Evolutionary conservation across 2,113 vertebrate species (phyloP).

Genomic region (Coreoperca whiteheadi): DNA sequence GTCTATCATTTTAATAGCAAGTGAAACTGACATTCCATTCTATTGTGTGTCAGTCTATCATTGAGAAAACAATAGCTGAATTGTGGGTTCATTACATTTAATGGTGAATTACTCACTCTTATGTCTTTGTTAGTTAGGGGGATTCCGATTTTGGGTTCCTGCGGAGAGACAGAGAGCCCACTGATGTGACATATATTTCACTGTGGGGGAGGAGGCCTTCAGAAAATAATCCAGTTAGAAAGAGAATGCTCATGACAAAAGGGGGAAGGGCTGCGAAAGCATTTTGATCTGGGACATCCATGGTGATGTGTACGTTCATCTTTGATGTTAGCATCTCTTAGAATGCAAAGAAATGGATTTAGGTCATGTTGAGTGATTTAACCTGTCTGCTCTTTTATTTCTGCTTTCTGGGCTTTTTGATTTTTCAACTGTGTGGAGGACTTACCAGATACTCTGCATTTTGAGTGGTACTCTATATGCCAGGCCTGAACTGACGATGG

Average conservation of each 20-base stretch:
- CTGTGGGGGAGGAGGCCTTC: constrained; percentile 60
- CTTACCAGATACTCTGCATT: constrained; percentile 27
- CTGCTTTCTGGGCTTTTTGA: constrained; percentile 29
- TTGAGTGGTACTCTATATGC: constrained; percentile 26
- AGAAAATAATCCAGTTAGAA: constrained; percentile 69
- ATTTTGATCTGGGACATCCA: constrained; percentile 55
- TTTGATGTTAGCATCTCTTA: constrained; percentile 67
- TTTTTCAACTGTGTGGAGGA: constrained; percentile 12
- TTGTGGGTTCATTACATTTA: constrained; percentile 58
- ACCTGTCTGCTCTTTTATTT: constrained; percentile 54
- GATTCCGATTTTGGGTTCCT: constrained; percentile 38
- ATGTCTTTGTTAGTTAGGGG: constrained; percentile 52
- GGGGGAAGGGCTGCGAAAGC: constrained; percentile 60
- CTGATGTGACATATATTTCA: constrained; percentile 64
- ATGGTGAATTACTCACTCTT: constrained; percentile 34
- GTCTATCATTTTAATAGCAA: constrained; percentile 18
- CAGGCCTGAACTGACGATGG: constrained; percentile 10
- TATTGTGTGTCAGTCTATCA: constrained; percentile 51
- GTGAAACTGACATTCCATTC: constrained; percentile 37
- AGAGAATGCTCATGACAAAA: constrained; percentile 64
- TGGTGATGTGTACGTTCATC: constrained; percentile 57
- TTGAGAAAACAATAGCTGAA: constrained; percentile 48
- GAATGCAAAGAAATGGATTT: constrained; percentile 65
- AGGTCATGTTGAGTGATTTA: constrained; percentile 64
- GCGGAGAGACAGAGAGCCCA: constrained; percentile 27